These are phyloP conservation scores for Pelosia muscerda DNA, from an alignment of 2,888 invertebrate species.

Conservation along the genomic window DNA sequence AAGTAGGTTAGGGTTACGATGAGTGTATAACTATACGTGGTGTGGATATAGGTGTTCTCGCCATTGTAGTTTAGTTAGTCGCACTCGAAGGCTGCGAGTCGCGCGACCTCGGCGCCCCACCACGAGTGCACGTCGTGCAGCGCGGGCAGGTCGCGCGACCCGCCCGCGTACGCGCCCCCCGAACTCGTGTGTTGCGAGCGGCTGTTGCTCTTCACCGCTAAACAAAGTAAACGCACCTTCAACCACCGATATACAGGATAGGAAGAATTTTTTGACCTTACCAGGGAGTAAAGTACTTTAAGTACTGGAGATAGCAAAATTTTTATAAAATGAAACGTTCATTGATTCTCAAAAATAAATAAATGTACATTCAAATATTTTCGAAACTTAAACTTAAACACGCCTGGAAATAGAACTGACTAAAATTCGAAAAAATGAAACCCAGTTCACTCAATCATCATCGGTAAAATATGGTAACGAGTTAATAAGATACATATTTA, in stretches of 20 bases:
- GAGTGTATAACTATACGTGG: neutral
- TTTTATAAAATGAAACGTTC: too few relatives aligned
- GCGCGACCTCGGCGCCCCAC: conserved; percentile 92
- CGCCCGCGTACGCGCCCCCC: conserved; percentile 33
- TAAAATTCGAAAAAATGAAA: too few relatives aligned
- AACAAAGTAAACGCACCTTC: neutral
- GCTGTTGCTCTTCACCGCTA: conserved; percentile 63
- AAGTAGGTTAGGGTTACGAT: too few relatives aligned
- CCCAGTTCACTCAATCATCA: too few relatives aligned
- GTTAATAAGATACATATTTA: too few relatives aligned
- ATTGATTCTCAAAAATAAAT: too few relatives aligned
- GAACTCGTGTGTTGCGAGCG: conserved; percentile 43
- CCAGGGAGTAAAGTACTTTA: too few relatives aligned
- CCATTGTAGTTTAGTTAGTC: conserved; percentile 1
- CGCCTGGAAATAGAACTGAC: too few relatives aligned
- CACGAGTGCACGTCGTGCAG: conserved; percentile 93
- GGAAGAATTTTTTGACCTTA: too few relatives aligned
- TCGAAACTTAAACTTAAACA: neutral
- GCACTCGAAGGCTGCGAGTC: conserved; percentile 38
- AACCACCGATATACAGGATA: neutral
- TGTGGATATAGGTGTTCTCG: neutral
- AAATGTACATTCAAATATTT: too few relatives aligned
- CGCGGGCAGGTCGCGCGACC: conserved; percentile 62
- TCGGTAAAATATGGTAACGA: too few relatives aligned
- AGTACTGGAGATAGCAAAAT: too few relatives aligned